Evolutionary conservation across 92 coral and sea anemone genomes (phyloP).

Genomic region (Virgularia gustaviana): DNA sequence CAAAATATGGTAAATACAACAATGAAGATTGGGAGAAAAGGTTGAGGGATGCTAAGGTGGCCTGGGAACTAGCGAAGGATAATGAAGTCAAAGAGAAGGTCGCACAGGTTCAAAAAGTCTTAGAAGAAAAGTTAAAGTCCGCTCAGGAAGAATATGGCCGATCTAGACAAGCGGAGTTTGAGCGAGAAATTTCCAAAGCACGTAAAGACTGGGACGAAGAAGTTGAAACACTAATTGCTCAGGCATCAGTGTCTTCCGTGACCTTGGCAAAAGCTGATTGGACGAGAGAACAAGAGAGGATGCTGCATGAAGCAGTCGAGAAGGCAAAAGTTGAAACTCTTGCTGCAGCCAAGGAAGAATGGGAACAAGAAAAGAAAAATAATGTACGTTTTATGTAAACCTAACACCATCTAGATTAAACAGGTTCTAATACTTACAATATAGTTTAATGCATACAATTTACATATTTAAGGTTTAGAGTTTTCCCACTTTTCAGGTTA

Average conservation of each 20-base stretch:
- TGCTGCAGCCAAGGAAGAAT: constrained; percentile 76
- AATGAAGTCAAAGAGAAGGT: constrained; percentile 41
- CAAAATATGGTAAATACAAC: constrained; percentile 1
- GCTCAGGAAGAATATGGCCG: constrained; percentile 23
- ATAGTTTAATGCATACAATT: too few species aligned
- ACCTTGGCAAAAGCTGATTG: constrained; percentile 46
- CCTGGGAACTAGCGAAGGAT: constrained; percentile 18
- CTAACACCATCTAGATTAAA: too few species aligned
- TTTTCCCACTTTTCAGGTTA: too few species aligned
- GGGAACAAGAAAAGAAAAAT: constrained; percentile 64
- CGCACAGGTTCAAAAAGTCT: constrained; percentile 10
- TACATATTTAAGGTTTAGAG: too few species aligned
- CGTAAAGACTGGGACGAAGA: constrained; percentile 31
- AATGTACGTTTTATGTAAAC: too few species aligned
- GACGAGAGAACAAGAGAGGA: constrained; percentile 66
- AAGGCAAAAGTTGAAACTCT: constrained; percentile 81
- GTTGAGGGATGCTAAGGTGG: neutral
- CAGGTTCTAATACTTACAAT: too few species aligned
- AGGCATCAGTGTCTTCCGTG: constrained; percentile 52
- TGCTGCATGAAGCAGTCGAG: constrained; percentile 64
- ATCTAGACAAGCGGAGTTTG: constrained; percentile 7
- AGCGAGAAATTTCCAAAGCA: constrained; percentile 3
- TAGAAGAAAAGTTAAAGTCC: constrained; percentile 36
- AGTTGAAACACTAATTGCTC: constrained; percentile 46
- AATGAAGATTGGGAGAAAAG: neutral